Evolutionary conservation across 2,113 vertebrate genomes (phyloP).

Genomic region (Vanacampus margaritifer): DNA sequence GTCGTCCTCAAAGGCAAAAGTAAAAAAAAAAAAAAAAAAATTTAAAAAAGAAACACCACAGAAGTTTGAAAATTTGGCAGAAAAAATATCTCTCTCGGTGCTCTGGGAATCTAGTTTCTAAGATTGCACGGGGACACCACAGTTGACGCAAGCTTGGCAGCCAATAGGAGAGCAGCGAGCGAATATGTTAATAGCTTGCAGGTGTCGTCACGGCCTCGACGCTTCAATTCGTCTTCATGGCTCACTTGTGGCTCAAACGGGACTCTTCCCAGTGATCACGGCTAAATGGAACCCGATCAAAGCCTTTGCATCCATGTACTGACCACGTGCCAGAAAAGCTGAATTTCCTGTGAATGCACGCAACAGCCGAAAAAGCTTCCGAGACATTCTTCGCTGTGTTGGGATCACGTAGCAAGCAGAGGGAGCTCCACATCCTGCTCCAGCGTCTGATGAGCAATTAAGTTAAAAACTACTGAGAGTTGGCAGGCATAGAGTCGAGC

Average conservation of each 20-base stretch:
- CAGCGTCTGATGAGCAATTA: not conserved
- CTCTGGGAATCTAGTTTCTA: not conserved
- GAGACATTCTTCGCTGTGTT: not conserved
- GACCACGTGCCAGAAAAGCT: not conserved
- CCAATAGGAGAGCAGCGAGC: not conserved
- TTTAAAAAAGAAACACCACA: not conserved
- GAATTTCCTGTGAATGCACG: not conserved
- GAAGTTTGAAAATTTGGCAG: not conserved
- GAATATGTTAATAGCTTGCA: not conserved
- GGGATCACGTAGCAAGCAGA: not conserved
- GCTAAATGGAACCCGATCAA: not conserved
- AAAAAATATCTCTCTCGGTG: not conserved
- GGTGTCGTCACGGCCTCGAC: not conserved
- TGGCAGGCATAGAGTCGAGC: not conserved
- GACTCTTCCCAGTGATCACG: not conserved
- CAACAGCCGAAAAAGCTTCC: not conserved
- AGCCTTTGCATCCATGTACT: not conserved
- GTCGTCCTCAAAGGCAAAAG: not conserved
- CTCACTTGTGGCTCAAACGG: not conserved
- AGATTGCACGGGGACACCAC: not conserved
- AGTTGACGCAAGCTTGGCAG: not conserved
- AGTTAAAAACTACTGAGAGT: not conserved
- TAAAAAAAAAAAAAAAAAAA: too few relatives aligned
- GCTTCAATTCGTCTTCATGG: not conserved
- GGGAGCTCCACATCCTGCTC: constrained; percentile 1